phyloP scores from a whole-genome alignment of 2,113 vertebrate genomes.

The Dendropsophus ebraccatus region DNA sequence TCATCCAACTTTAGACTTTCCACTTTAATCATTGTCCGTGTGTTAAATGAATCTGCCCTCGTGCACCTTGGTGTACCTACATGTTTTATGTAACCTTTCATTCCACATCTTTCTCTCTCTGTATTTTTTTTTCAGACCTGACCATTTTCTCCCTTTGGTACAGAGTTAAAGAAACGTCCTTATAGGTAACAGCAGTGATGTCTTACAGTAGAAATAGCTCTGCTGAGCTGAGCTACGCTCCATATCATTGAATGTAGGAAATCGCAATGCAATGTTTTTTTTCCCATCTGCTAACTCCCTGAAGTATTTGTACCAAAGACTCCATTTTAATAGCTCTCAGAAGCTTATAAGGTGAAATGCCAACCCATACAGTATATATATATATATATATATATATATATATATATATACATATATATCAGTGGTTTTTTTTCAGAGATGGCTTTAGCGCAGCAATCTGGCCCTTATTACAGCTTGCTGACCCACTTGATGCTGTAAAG shows the following conservation, averaged over 20 bases:
- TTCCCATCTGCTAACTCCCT: slow-evolving; percentile 10
- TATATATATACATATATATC: not conserved
- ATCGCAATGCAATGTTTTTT: slow-evolving; percentile 48
- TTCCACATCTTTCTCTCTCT: not conserved
- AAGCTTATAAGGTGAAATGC: slow-evolving; percentile 62
- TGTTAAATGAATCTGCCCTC: slow-evolving; percentile 67
- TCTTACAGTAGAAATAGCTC: slow-evolving; percentile 62
- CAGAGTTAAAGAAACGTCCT: slow-evolving; percentile 7
- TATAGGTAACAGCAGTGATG: slow-evolving; percentile 56
- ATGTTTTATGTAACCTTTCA: slow-evolving; percentile 65
- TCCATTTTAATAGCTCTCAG: slow-evolving; percentile 72
- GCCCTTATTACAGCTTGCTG: slow-evolving; percentile 65
- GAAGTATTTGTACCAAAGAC: slow-evolving; percentile 54
- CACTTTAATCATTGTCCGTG: slow-evolving; percentile 70
- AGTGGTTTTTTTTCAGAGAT: slow-evolving; percentile 41
- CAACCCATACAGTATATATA: not conserved
- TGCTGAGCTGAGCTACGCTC: slow-evolving; percentile 69
- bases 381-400: slow-evolving; percentile 17
- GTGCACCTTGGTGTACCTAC: slow-evolving; percentile 65
- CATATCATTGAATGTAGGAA: slow-evolving; percentile 66
- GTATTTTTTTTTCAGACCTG: slow-evolving; percentile 63
- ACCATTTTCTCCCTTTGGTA: slow-evolving; percentile 62
- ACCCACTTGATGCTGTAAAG: slow-evolving; percentile 60
- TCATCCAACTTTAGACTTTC: slow-evolving; percentile 68
- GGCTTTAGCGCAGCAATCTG: slow-evolving; percentile 61